Percentiles rank a stretch among this genome's conserved stretches.
Conservation (phyloP, 2,797 vertebrate species). For the Rhinoraja longicauda region DNA sequence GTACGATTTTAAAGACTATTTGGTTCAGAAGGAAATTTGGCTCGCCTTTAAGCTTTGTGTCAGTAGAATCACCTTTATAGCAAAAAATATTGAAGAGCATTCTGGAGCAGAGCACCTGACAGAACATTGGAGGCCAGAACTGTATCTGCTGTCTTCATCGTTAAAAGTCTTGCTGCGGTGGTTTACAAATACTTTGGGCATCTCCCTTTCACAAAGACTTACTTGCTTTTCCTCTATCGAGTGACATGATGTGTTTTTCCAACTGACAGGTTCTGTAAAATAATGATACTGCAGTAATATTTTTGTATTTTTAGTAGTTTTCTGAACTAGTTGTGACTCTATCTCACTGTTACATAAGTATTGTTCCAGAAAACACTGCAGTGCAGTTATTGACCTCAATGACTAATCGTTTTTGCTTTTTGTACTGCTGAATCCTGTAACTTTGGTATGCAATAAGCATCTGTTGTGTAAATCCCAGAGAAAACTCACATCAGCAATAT, state of each 20-base stretch:
- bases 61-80: neutral
- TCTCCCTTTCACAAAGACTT: neutral
- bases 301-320: neutral
- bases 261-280: neutral
- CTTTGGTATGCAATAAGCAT: conserved; percentile 15
- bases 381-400: conserved; percentile 32
- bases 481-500: conserved; percentile 30
- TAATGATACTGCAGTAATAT: neutral
- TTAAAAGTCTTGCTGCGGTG: neutral
- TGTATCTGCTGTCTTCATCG: neutral
- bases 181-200: neutral
- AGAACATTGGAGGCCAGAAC: neutral
- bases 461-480: conserved; percentile 25
- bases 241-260: neutral
- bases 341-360: neutral
- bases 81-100: neutral
- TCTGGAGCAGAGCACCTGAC: neutral
- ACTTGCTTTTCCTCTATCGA: neutral
- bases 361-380: conserved; percentile 8
- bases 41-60: neutral
- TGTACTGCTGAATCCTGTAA: conserved; percentile 31
- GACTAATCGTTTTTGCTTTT: conserved; percentile 23
- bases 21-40: neutral
- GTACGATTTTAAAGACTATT: neutral
- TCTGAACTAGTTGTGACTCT: neutral